Percentiles rank a stretch among this genome's conserved stretches.
phyloP scores from a whole-genome alignment of 1,140 invertebrate genomes.

The Drosophila lowei region DNA sequence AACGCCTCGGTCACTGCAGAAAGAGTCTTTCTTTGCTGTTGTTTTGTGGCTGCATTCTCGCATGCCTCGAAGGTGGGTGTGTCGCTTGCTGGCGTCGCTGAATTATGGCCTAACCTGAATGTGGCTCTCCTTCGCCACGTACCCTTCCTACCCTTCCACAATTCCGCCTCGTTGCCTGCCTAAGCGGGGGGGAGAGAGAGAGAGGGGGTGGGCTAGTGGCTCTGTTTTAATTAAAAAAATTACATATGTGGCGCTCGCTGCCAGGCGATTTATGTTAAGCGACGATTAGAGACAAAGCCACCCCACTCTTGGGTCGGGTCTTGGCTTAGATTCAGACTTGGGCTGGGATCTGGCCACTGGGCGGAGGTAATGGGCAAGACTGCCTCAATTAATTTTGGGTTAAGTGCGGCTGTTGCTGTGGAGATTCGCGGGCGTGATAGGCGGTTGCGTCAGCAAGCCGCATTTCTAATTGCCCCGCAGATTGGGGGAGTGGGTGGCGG shows the following conservation, averaged over 20 bases:
- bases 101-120: conserved; percentile 61
- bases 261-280: conserved; percentile 73
- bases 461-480: conserved; percentile 25
- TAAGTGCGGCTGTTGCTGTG: conserved; percentile 41
- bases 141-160: conserved; percentile 13
- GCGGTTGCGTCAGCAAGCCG: conserved; percentile 57
- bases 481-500: conserved; percentile 7
- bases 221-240: conserved; percentile 69
- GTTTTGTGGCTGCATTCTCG: conserved; percentile 62
- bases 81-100: conserved; percentile 49
- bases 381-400: conserved; percentile 68
- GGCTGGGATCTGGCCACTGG: conserved; percentile 7
- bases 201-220: conserved; percentile 26
- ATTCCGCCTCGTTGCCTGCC: conserved; percentile 21
- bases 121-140: conserved; percentile 30
- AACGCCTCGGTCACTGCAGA: no score
- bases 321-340: conserved; percentile 5
- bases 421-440: conserved; percentile 63
- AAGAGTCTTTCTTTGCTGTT: no score
- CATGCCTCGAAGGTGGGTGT: conserved; percentile 63
- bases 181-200: not conserved
- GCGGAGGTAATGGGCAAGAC: conserved; percentile 12
- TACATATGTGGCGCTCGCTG: conserved; percentile 54
- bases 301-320: conserved; percentile 2
- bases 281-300: conserved; percentile 59